Evolutionary conservation across 1,140 invertebrate genomes (phyloP), one percentile per base, ranked within the genome.

Genomic region (Chironomus tepperi): DNA sequence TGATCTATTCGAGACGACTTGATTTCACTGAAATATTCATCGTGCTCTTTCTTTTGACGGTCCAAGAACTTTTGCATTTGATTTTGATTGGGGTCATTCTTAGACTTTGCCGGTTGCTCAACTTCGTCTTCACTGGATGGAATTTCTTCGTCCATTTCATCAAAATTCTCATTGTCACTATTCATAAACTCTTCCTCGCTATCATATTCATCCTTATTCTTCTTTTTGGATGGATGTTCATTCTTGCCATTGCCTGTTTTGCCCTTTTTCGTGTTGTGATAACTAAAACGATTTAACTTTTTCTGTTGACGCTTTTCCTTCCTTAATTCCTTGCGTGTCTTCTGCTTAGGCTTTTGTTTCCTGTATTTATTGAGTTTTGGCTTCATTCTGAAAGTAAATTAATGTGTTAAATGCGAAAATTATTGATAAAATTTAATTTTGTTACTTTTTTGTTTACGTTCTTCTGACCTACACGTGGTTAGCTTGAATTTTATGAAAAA

Each of bases 271-370:
- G 78, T 79, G 81, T 84, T 43, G 76, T 81, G 78, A 77, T 84
- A 84, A 77, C 84, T 85, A 75, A 82, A 76, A 64, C 82, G 81
- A 77, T 84, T 86, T 57, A 81, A 81, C 43, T 85, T 83, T 78
- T 90, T 90, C 57, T 86, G 84, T 67, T 82, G 77, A 19, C 86
- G 78, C 73, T 87, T 84, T 73, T 87, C 86, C 79, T 90, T 90
- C 2, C 89, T 83, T 10, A 86, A 78, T 77, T 89, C 83, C 79
- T 89, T 89, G 7, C 89, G 84, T 0, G 84, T 83, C 82, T 84
- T 84, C 15, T 10, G 19, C 16, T 70, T 70, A 3, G 16, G 8
- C 18, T 70, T n/a, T 21, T 18, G 57, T 21, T 75, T 77, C 0
- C 16, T 34, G 24, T 34, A 34, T 34, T 34, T 34, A 34, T 34